Conservation (phyloP, 2,797 vertebrate genomes). For the Peromyscus attwateri region DNA sequence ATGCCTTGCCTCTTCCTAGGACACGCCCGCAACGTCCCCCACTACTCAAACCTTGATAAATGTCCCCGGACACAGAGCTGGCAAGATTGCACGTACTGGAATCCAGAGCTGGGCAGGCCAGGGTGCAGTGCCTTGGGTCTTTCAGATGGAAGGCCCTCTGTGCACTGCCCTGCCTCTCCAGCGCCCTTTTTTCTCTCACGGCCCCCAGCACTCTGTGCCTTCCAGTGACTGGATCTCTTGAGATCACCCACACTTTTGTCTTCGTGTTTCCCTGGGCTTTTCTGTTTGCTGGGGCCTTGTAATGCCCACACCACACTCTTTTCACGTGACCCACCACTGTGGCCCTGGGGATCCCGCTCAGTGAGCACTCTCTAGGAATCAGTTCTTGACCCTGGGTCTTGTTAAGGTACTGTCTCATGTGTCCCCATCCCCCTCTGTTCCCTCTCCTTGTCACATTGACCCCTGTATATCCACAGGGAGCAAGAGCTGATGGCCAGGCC, state of each 20-base stretch:
- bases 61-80: neutral
- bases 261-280: neutral
- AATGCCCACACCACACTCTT: neutral
- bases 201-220: neutral
- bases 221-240: neutral
- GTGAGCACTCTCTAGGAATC: neutral
- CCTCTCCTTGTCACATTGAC: neutral
- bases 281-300: neutral
- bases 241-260: neutral
- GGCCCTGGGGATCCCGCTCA: neutral
- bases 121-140: neutral
- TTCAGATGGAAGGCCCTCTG: neutral
- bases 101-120: neutral
- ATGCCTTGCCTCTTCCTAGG: neutral
- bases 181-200: neutral
- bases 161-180: neutral
- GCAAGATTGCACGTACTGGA: neutral
- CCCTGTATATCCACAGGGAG: neutral
- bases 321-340: neutral
- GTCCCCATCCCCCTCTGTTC: neutral
- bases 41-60: slow-evolving; percentile 8
- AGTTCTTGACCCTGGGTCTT: neutral
- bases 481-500: neutral
- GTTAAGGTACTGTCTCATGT: neutral
- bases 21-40: neutral